Conservation (phyloP, 1,140 invertebrate species). For the Micrasema minimum region DNA sequence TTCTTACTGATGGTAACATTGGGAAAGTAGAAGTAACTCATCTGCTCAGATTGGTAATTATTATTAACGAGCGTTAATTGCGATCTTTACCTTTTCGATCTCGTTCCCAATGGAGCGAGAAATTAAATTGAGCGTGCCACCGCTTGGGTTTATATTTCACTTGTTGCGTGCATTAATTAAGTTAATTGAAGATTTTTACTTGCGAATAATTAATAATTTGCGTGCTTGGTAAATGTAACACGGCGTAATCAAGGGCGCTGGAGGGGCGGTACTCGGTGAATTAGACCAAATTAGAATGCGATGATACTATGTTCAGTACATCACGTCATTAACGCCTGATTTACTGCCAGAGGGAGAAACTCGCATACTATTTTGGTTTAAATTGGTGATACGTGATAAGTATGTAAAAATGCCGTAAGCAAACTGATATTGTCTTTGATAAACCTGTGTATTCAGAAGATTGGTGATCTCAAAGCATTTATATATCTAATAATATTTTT, state of each 20-base stretch:
- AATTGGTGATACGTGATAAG: too few relatives aligned
- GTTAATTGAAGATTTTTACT: constrained; percentile 53
- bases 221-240: constrained; percentile 49
- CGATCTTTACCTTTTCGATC: constrained; percentile 48
- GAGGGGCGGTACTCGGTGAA: too few relatives aligned
- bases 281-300: too few relatives aligned
- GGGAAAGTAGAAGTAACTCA: constrained; percentile 20
- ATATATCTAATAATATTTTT: too few relatives aligned
- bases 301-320: too few relatives aligned
- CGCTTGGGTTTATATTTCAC: constrained; percentile 41
- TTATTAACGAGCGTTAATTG: constrained; percentile 42
- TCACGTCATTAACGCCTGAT: too few relatives aligned
- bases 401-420: too few relatives aligned
- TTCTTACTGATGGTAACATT: constrained; percentile 7
- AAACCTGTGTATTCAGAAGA: too few relatives aligned
- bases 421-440: too few relatives aligned
- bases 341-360: too few relatives aligned
- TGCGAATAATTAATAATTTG: constrained; percentile 51
- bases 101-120: constrained; percentile 51
- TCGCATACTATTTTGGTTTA: background rate
- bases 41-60: constrained; percentile 31
- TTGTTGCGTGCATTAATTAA: constrained; percentile 53
- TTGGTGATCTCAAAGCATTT: too few relatives aligned
- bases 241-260: constrained; percentile 31
- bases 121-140: constrained; percentile 49